Evolutionary conservation across 2,888 invertebrate genomes (phyloP).

Genomic region (Dryocosmus kuriphilus): DNA sequence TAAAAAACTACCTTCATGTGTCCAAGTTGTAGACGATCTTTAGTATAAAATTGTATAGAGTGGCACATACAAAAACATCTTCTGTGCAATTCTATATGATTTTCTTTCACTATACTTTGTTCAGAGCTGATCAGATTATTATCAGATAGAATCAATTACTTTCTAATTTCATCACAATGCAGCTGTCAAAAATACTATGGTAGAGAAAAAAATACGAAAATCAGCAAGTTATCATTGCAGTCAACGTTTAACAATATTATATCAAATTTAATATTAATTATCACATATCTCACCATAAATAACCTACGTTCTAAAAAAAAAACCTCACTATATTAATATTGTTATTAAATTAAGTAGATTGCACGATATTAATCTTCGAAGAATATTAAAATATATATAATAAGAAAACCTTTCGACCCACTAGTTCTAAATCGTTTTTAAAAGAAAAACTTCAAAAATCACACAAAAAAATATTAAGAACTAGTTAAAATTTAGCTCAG

Average conservation of each 20-base stretch:
- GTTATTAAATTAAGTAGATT: too few relatives aligned
- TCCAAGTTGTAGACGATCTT: too few relatives aligned
- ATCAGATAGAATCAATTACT: not conserved
- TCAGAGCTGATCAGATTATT: not conserved
- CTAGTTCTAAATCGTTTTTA: not conserved
- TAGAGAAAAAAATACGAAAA: too few relatives aligned
- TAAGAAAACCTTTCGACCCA: not conserved
- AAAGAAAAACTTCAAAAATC: not conserved
- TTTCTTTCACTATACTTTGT: not conserved
- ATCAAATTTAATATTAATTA: slow-evolving; percentile 7
- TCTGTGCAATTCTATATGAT: too few relatives aligned
- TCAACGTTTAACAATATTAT: not conserved
- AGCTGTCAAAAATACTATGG: too few relatives aligned
- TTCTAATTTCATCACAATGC: not conserved
- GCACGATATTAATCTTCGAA: too few relatives aligned
- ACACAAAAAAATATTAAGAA: not conserved
- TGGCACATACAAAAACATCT: too few relatives aligned
- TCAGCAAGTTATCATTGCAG: too few relatives aligned
- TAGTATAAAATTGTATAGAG: too few relatives aligned
- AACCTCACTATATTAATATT: not conserved
- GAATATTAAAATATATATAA: not conserved
- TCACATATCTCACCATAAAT: slow-evolving; percentile 22
- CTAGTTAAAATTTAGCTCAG: not conserved
- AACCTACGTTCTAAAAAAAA: not conserved
- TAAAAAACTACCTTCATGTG: not conserved